Percentiles rank a stretch among this genome's conserved stretches.
These are phyloP conservation scores for Heliconius hortense DNA, from an alignment of 2,888 invertebrate species.

Conservation along the genomic window DNA sequence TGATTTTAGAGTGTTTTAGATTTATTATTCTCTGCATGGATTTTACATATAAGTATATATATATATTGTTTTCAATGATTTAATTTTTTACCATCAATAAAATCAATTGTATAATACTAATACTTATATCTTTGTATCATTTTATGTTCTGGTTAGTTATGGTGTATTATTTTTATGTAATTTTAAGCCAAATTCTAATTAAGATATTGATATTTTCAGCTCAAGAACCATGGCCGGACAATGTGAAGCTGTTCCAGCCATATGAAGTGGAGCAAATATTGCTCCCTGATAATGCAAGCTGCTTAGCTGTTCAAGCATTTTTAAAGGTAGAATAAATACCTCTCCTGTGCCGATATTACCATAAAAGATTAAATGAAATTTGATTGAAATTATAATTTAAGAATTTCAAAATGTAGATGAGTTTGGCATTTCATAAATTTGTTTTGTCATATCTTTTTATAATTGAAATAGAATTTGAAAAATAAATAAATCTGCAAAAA, in stretches of 20 bases:
- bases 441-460: no score
- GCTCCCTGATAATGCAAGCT: constrained; percentile 96
- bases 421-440: no score
- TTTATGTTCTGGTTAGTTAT: not conserved
- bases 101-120: not conserved
- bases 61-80: not conserved
- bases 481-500: no score
- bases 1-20: not conserved
- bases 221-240: constrained; percentile 94
- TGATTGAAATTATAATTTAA: no score
- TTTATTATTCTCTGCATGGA: constrained; percentile 4
- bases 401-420: no score
- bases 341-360: not conserved
- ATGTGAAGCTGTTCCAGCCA: constrained; percentile 93
- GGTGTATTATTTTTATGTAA: not conserved
- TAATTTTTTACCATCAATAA: not conserved
- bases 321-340: constrained; percentile 81
- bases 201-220: constrained; percentile 69
- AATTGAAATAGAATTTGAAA: no score
- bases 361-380: not conserved
- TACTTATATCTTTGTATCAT: not conserved
- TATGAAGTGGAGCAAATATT: constrained; percentile 97
- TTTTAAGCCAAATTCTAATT: not conserved
- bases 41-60: no score
- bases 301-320: constrained; percentile 95